Evolutionary conservation across 2,113 vertebrate genomes (phyloP).

Genomic region (Ptyas mucosa): DNA sequence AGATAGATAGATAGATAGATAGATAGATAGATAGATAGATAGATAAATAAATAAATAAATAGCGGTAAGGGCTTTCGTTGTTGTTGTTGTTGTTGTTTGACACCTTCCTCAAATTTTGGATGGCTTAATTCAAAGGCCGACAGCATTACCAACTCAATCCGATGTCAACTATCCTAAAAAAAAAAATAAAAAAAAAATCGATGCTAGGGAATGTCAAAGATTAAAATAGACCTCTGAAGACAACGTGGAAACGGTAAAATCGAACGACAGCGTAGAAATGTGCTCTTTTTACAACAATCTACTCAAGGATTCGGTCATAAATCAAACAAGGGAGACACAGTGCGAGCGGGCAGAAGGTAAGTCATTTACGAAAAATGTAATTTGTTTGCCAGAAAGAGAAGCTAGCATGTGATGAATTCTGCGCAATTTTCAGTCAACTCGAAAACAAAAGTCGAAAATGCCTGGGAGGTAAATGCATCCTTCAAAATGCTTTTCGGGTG

Average conservation of each 20-base stretch:
- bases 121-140: not conserved
- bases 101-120: not conserved
- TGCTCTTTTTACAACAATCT: not conserved
- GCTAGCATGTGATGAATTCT: not conserved
- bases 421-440: not conserved
- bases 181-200: not conserved
- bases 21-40: too few species aligned
- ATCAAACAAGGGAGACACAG: not conserved
- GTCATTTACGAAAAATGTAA: constrained; percentile 14
- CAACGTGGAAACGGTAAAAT: not conserved
- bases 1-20: too few species aligned
- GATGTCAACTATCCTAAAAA: not conserved
- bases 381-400: not conserved
- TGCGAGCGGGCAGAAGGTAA: not conserved
- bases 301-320: not conserved
- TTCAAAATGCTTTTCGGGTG: not conserved
- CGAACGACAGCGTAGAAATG: not conserved
- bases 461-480: not conserved
- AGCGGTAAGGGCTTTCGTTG: not conserved
- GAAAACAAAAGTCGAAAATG: not conserved
- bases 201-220: not conserved
- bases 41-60: too few species aligned
- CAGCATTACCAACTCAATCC: not conserved
- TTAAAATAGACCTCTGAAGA: not conserved
- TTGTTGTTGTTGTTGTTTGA: not conserved